Evolutionary conservation across 2,888 invertebrate genomes (phyloP).

Genomic region (Pollenia griseotomentosa): DNA sequence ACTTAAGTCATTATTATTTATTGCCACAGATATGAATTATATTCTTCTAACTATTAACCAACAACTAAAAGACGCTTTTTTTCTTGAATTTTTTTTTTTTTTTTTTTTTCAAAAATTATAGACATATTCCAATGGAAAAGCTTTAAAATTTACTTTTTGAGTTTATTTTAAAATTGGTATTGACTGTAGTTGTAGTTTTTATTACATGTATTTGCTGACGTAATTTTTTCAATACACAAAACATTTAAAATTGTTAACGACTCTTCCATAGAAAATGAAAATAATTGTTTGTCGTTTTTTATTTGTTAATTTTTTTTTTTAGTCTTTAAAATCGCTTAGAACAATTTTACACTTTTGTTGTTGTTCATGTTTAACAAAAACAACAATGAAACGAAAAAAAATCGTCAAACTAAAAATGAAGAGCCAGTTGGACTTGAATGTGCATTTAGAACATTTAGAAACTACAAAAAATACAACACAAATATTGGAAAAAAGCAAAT

Average conservation of each 20-base stretch:
- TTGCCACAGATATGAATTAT: too few species aligned
- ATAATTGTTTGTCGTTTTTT: conserved; percentile 19
- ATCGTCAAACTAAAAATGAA: conserved; percentile 55
- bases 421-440: conserved; percentile 67
- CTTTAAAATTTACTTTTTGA: neutral
- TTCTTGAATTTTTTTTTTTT: too few species aligned
- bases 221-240: conserved; percentile 24
- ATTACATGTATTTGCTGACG: conserved; percentile 42
- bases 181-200: neutral
- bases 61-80: too few species aligned
- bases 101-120: too few species aligned
- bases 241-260: conserved; percentile 48
- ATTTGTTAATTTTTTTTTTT: conserved; percentile 1
- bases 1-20: too few species aligned
- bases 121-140: too few species aligned
- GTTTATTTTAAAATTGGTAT: neutral
- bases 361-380: conserved; percentile 5
- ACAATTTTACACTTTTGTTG: conserved; percentile 43
- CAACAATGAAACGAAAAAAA: conserved; percentile 11
- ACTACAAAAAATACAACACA: conserved; percentile 8
- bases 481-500: conserved; percentile 59
- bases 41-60: too few species aligned
- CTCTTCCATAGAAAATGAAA: conserved; percentile 25
- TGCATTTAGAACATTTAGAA: conserved; percentile 58
- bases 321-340: conserved; percentile 58